Base-by-base conservation (phyloP, 2,888 invertebrate species). In the Balanococcus diminutus region DNA sequence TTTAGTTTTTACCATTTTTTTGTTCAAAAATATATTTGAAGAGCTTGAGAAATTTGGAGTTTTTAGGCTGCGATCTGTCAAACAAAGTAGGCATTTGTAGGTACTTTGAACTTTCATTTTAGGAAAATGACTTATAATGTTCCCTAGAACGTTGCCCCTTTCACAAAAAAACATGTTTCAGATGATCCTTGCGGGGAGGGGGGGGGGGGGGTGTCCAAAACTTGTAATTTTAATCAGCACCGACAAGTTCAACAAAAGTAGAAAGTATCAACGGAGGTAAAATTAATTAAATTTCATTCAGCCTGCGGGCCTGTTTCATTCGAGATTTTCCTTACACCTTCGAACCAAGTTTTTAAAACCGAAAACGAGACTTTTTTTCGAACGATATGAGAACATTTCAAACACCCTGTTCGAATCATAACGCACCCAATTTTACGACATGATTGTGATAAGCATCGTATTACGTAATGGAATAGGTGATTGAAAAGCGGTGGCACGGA, bases 251-350 rank as follows among this genome's bases (percentile, higher is more conserved):
- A 56, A 56, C 22, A 22, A 6, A 56, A 6, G n/a, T 42, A 11
- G 11, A 42, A 11, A 42, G 14, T 46, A 46, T 46, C 19, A 16
- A 28, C 67, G 25, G 0, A 25, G 16, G 14, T 19, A 14, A 79
- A 79, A 79, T 79, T 79, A 36, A 79, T 79, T 79, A 79, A 79
- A 79, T 79, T 79, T 79, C 75, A 9, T 79, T 79, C 75, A 79
- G 36, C 75, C 36, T 19, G n/a, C 2, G 36, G 16, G 28, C 67
- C 28, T 67, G 28, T 67, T 67, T 28, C 22, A 56, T 22, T 67
- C 28, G 16, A 2, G 5, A 28, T 67, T 67, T 67, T 67, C 67
- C 67, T 25, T 28, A 36, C 36, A 19, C 11, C 36, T 9, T 36
- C 5, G 16, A n/a, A 72, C 31, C 31, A 72, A 28, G 16, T 31